Conservation (phyloP, 1,140 invertebrate genomes). For the Drosophila mayri region DNA sequence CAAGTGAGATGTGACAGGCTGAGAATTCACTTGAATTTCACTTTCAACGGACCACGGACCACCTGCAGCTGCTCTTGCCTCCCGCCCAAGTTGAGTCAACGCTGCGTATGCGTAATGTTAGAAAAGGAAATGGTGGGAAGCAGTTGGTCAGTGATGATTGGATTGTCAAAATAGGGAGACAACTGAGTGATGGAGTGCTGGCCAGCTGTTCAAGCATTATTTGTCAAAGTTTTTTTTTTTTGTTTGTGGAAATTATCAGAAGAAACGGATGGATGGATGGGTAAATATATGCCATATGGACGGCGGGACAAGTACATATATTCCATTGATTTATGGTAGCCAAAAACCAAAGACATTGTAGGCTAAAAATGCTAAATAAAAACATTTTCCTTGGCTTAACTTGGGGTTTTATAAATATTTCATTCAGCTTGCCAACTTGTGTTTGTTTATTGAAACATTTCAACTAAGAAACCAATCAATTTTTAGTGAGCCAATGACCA, state of each 20-base stretch:
- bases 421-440: constrained; percentile 5
- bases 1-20: constrained; percentile 43
- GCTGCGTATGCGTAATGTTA: constrained; percentile 63
- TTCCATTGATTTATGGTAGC: constrained; percentile 61
- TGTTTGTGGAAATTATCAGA: constrained; percentile 23
- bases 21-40: constrained; percentile 51
- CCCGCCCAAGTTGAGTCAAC: constrained; percentile 56
- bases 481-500: constrained; percentile 1
- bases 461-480: constrained; percentile 6
- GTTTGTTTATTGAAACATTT: constrained; percentile 6
- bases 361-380: constrained; percentile 34
- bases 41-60: constrained; percentile 49
- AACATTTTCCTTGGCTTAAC: background rate
- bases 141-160: constrained; percentile 38
- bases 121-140: constrained; percentile 1
- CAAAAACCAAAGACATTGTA: constrained; percentile 34
- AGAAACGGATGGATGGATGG: constrained; percentile 15
- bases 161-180: constrained; percentile 47
- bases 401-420: constrained; percentile 16
- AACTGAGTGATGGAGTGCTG: constrained; percentile 53
- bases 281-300: constrained; percentile 1
- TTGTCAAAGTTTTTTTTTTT: constrained; percentile 53
- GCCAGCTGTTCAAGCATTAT: constrained; percentile 50
- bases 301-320: constrained; percentile 13
- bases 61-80: constrained; percentile 13